Evolutionary conservation across 1,140 invertebrate genomes (phyloP), one percentile per base, ranked within the genome.

Genomic region (Bombus ignitus): DNA sequence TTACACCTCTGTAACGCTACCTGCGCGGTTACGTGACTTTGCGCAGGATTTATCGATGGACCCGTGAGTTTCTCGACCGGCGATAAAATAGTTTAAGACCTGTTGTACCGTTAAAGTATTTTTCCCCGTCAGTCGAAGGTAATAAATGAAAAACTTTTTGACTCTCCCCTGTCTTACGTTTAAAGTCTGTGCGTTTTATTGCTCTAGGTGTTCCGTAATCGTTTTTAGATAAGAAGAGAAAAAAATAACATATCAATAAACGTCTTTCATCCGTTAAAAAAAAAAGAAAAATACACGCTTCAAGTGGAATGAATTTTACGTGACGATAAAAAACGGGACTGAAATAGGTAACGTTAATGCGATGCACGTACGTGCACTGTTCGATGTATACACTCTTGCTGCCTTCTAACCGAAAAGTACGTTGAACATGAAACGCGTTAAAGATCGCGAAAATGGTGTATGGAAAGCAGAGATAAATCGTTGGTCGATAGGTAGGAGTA

Each of bases 1-100:
- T 89, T 89, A 86, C 87, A 89, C 88, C 83, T 89, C 75, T 68
- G 84, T 81, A 89, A 86, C 87, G 79, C 88, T 89, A 86, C 84
- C 71, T 70, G 83, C 35, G 44, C 65, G 83, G 74, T 86, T 88
- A 89, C 87, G 75, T 77, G 83, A 72, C 87, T 85, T 62, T 62
- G 18, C 47, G 62, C 12, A 70, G 15, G 32, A 62, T 84, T 72
- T 79, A 84, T 71, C 82, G 82, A 25, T 35, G 74, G 15, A 22
- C 15, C 66, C 25, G 47, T 32, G 68, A 25, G 39, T 35, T 47
- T 62, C 72, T 37, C 28, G 32, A 12, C 28, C 42, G 28, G 18
- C 81, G 73, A 68, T 78, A 79, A 84, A 78, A 84, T 71, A 42
- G 75, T 78, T 44, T 9, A 42, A 37, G n/a, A 66, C 35, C 35